Evolutionary conservation across 1,140 invertebrate species (phyloP).

Genomic region (Trichonephila clavata): DNA sequence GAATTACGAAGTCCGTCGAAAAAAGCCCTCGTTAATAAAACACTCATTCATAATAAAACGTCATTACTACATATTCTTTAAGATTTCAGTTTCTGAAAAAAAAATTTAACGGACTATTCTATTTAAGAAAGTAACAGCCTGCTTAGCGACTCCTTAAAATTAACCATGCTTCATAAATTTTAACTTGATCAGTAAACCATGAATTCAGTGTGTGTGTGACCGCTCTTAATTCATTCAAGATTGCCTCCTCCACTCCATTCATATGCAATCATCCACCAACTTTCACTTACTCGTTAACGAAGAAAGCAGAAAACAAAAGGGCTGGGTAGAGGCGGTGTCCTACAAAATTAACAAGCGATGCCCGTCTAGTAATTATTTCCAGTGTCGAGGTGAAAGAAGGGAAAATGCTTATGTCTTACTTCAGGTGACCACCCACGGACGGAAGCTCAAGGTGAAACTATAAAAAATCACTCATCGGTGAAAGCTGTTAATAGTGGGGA

Average conservation of each 20-base stretch:
- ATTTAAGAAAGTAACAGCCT: too few relatives aligned
- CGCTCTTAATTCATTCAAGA: too few relatives aligned
- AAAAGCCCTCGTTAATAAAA: too few relatives aligned
- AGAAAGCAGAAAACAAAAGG: not conserved
- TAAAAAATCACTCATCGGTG: constrained; percentile 45
- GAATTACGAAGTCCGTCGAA: too few relatives aligned
- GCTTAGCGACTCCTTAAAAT: too few relatives aligned
- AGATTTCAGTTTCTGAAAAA: too few relatives aligned
- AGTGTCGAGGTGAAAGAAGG: not conserved
- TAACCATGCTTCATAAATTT: too few relatives aligned
- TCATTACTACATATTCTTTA: too few relatives aligned
- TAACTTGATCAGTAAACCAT: too few relatives aligned
- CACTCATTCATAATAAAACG: too few relatives aligned
- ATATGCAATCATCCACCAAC: not conserved
- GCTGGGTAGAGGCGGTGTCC: not conserved
- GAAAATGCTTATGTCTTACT: not conserved
- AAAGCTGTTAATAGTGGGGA: constrained; percentile 46
- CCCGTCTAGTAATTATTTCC: not conserved
- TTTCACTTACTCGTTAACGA: not conserved
- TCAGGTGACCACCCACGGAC: constrained; percentile 47
- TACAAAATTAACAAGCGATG: constrained; percentile 9
- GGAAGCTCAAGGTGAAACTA: constrained; percentile 51
- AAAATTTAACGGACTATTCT: too few relatives aligned
- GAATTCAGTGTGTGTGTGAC: too few relatives aligned
- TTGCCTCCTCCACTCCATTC: not conserved